A percentile compares a stretch with the other conserved stretches of the same genome.
Evolutionary conservation across 1,140 invertebrate genomes (phyloP).

Genomic region (Nephotettix cincticeps): DNA sequence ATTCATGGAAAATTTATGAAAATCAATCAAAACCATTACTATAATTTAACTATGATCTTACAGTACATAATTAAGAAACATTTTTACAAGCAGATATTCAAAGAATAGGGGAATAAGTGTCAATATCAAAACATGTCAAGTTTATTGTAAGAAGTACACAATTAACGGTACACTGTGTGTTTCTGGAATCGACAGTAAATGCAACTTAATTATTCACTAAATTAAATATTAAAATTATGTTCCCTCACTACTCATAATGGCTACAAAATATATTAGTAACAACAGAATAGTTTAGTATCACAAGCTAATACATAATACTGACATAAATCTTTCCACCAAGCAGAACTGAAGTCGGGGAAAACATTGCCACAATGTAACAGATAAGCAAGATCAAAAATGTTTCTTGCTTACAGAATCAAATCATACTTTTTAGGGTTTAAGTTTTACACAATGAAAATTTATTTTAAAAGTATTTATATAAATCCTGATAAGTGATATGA

Average conservation of each 20-base stretch:
- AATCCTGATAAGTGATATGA: too few species aligned
- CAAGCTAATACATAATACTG: constrained; percentile 6
- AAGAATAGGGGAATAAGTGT: neutral
- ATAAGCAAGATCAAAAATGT: too few species aligned
- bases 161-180: neutral
- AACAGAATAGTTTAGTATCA: constrained; percentile 12
- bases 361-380: too few species aligned
- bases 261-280: constrained; percentile 3
- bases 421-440: too few species aligned
- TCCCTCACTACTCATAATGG: neutral
- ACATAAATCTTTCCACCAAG: neutral
- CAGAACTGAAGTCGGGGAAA: neutral
- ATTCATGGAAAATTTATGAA: too few species aligned
- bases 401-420: too few species aligned
- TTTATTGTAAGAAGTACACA: neutral
- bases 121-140: neutral
- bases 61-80: too few species aligned
- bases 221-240: neutral
- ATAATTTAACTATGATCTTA: too few species aligned
- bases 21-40: too few species aligned
- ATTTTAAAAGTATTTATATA: too few species aligned
- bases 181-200: constrained; percentile 1
- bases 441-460: too few species aligned
- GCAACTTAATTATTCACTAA: constrained; percentile 6
- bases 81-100: too few species aligned